A percentile compares a stretch with the other conserved stretches of the same genome.
Conservation (phyloP, 2,888 invertebrate genomes). For the Eilema depressum region DNA sequence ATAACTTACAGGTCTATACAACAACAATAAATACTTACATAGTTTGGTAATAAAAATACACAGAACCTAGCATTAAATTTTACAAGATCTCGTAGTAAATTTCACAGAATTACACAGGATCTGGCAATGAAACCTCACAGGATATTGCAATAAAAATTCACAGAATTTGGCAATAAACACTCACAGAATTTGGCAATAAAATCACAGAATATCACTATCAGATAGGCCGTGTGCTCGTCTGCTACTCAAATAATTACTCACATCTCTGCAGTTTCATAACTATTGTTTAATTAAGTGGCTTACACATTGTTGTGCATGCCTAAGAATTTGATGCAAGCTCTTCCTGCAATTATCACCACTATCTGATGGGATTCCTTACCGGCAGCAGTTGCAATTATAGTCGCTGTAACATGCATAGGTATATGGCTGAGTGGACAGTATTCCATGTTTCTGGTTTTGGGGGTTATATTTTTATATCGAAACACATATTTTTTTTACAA, state of each 20-base stretch:
- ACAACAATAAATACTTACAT: too few relatives aligned
- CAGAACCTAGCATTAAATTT: too few relatives aligned
- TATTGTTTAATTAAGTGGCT: not conserved
- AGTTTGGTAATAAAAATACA: too few relatives aligned
- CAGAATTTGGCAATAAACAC: not conserved
- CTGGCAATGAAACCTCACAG: not conserved
- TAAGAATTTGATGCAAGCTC: not conserved
- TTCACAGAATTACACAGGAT: not conserved
- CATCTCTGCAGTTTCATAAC: not conserved
- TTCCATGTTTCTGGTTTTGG: not conserved
- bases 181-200: not conserved
- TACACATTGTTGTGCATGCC: not conserved
- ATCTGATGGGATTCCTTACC: conserved; percentile 6
- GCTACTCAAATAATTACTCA: not conserved
- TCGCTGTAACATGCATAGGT: not conserved
- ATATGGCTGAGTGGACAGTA: not conserved
- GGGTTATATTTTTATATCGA: not conserved
- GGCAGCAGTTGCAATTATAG: conserved; percentile 1
- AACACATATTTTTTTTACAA: too few relatives aligned
- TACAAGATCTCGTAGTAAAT: not conserved
- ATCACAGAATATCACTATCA: not conserved
- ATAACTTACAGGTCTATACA: too few relatives aligned
- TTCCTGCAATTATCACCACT: not conserved
- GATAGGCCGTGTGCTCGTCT: not conserved
- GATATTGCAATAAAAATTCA: not conserved